Conservation (phyloP, 2,888 invertebrate species). For the Sesia bembeciformis region DNA sequence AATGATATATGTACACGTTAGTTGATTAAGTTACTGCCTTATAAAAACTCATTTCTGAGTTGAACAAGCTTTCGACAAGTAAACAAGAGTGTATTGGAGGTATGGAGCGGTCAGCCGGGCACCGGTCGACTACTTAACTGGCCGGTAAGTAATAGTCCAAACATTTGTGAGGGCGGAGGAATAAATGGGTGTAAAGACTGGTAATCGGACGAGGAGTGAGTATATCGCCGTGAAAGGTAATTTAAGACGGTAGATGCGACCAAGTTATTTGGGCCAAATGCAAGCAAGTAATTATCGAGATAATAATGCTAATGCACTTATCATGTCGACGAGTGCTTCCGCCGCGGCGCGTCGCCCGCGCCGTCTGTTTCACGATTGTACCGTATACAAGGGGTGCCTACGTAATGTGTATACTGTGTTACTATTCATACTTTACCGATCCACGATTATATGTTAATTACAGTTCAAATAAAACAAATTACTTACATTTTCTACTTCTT, state of each 20-base stretch:
- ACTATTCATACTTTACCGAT: too few species aligned
- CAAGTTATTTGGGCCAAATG: slow-evolving; percentile 68
- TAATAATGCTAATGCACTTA: slow-evolving; percentile 75
- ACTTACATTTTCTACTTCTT: too few species aligned
- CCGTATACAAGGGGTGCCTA: too few species aligned
- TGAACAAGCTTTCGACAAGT: not conserved
- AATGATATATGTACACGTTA: too few species aligned
- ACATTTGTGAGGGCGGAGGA: slow-evolving; percentile 42
- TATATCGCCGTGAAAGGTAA: slow-evolving; percentile 49
- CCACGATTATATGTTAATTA: too few species aligned
- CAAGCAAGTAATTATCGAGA: slow-evolving; percentile 71
- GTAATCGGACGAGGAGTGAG: slow-evolving; percentile 32
- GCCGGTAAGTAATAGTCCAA: slow-evolving; percentile 57
- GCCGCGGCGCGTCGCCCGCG: slow-evolving; percentile 25
- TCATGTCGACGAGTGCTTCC: slow-evolving; percentile 69
- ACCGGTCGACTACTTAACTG: slow-evolving; percentile 37
- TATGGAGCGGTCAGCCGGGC: slow-evolving; percentile 9
- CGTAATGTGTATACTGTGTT: too few species aligned
- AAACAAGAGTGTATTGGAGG: not conserved
- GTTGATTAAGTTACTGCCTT: too few species aligned
- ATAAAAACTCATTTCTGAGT: too few species aligned
- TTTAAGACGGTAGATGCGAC: slow-evolving; percentile 59
- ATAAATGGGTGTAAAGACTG: slow-evolving; percentile 23
- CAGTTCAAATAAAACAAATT: too few species aligned
- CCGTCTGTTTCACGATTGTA: slow-evolving; percentile 24